These are phyloP conservation scores for Ephestia elutella DNA, from an alignment of 1,140 invertebrate species.

Conservation along the genomic window DNA sequence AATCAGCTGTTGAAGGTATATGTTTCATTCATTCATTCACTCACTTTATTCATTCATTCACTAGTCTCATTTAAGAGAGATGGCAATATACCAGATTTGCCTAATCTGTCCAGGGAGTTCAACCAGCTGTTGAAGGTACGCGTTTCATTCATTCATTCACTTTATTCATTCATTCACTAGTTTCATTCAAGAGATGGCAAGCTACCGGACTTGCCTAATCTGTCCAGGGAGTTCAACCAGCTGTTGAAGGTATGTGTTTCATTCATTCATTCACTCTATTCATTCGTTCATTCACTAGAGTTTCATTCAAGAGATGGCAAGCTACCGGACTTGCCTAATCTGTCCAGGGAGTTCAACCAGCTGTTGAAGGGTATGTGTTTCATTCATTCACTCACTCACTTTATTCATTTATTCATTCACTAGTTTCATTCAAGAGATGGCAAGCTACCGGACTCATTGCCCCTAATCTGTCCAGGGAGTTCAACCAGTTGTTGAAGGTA, in stretches of 20 bases:
- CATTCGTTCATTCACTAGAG: no score
- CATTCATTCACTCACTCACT: no score
- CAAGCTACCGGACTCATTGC: slow-evolving; percentile 80
- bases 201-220: slow-evolving; percentile 77
- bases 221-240: slow-evolving; percentile 83
- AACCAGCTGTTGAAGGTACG: slow-evolving; percentile 84
- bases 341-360: slow-evolving; percentile 83
- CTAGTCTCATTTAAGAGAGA: no score
- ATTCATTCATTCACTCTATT: no score
- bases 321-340: slow-evolving; percentile 77
- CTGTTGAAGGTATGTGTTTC: slow-evolving; percentile 78
- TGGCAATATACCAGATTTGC: slow-evolving; percentile 80
- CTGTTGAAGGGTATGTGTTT: slow-evolving; percentile 79
- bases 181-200: slow-evolving; percentile 85
- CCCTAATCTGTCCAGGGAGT: slow-evolving; percentile 79
- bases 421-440: slow-evolving; percentile 83
- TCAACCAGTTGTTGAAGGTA: slow-evolving; percentile 86
- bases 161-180: no score
- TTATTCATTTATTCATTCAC: no score
- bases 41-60: no score
- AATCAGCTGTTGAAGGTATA: slow-evolving; percentile 84
- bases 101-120: slow-evolving; percentile 80
- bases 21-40: no score
- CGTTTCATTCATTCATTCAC: background rate
- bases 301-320: slow-evolving; percentile 85